Evolutionary conservation across 2,888 invertebrate genomes (phyloP).

Genomic region (Perdita meconis): DNA sequence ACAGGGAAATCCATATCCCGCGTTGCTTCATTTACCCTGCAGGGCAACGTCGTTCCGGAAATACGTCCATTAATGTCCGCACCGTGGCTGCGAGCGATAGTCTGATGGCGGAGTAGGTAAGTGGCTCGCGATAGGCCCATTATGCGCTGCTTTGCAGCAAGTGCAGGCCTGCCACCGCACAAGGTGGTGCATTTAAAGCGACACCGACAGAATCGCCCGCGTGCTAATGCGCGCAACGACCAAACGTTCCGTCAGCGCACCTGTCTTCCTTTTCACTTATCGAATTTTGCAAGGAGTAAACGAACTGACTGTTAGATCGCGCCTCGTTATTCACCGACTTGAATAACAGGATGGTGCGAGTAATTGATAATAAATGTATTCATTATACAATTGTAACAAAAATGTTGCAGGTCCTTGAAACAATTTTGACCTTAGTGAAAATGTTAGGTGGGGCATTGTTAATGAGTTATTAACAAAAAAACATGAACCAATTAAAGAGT

Average conservation of each 20-base stretch:
- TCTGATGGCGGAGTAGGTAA: slow-evolving; percentile 59
- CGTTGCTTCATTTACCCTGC: slow-evolving; percentile 26
- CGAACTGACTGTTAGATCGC: slow-evolving; percentile 63
- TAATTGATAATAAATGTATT: too few species aligned
- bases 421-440: too few species aligned
- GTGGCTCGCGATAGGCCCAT: slow-evolving; percentile 68
- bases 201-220: not conserved
- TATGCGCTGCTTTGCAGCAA: slow-evolving; percentile 59
- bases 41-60: slow-evolving; percentile 48
- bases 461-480: too few species aligned
- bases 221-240: slow-evolving; percentile 13
- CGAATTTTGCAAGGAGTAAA: slow-evolving; percentile 62
- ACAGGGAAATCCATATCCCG: slow-evolving; percentile 32
- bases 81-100: slow-evolving; percentile 29
- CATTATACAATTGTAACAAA: too few species aligned
- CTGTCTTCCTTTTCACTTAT: slow-evolving; percentile 43
- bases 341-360: too few species aligned
- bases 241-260: slow-evolving; percentile 50
- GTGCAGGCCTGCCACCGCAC: slow-evolving; percentile 1
- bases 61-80: slow-evolving; percentile 60
- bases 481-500: too few species aligned
- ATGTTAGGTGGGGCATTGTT: too few species aligned
- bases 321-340: too few species aligned
- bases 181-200: slow-evolving; percentile 5
- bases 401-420: too few species aligned